Conservation (phyloP, 1,140 invertebrate genomes). For the Oreohelix idahoensis region DNA sequence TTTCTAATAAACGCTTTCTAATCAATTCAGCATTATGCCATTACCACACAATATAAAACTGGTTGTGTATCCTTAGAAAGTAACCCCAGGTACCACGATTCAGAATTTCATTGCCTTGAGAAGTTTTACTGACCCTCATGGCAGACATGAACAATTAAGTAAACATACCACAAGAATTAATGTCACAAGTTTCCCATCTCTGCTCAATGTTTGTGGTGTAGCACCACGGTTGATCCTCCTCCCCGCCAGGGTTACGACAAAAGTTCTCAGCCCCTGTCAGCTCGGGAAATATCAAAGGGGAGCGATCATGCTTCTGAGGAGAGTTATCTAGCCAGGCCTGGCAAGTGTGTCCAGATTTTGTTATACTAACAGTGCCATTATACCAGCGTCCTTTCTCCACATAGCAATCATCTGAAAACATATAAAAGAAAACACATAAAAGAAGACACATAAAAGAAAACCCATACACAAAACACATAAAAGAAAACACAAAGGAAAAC, state of each 20-base stretch:
- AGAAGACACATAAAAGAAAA: no score
- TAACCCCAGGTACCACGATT: no score
- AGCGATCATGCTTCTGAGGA: constrained; percentile 88
- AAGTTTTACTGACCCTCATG: no score
- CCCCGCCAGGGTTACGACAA: constrained; percentile 95
- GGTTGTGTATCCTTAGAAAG: no score
- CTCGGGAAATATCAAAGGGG: constrained; percentile 90
- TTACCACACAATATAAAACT: no score
- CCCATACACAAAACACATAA: no score
- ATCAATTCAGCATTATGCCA: no score
- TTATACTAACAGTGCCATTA: constrained; percentile 89
- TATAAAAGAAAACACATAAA: not conserved
- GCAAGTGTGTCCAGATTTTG: constrained; percentile 86
- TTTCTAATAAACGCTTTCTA: no score
- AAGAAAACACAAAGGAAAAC: no score
- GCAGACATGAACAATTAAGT: no score
- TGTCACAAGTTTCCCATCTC: constrained; percentile 89
- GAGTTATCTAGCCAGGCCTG: constrained; percentile 89
- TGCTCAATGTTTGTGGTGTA: constrained; percentile 84
- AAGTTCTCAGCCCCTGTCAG: constrained; percentile 91
- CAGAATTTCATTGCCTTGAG: no score
- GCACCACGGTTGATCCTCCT: constrained; percentile 94
- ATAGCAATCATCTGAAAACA: constrained; percentile 77
- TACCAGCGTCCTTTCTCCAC: constrained; percentile 90
- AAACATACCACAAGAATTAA: constrained; percentile 61